Evolutionary conservation across 2,113 vertebrate genomes (phyloP).

Genomic region (Puffinus mauretanicus): DNA sequence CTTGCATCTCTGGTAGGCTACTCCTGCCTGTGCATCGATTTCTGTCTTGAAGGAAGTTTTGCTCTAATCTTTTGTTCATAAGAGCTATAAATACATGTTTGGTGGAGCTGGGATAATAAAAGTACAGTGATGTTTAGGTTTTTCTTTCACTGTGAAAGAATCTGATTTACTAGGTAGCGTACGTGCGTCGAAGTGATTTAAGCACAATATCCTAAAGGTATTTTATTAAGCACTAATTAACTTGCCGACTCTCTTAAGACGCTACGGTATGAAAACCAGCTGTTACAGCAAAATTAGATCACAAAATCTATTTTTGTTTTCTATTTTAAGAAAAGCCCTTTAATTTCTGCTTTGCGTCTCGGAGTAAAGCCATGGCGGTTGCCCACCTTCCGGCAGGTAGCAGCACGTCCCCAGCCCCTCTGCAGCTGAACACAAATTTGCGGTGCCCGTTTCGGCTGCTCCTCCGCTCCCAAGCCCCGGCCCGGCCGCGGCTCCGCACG

Average conservation of each 20-base stretch:
- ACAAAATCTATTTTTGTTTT: neutral
- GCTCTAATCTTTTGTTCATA: neutral
- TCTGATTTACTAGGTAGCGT: neutral
- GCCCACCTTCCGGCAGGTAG: neutral
- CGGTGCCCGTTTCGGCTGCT: neutral
- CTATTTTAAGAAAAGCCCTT: neutral
- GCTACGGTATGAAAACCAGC: neutral
- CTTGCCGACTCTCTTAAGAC: neutral
- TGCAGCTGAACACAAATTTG: neutral
- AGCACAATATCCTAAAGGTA: neutral
- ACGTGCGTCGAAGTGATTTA: neutral
- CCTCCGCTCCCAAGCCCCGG: too few species aligned
- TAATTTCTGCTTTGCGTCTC: neutral
- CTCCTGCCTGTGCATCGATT: neutral
- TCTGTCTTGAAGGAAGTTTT: conserved; percentile 26
- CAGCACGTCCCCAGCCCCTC: neutral
- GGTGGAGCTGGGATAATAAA: neutral
- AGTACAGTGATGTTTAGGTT: neutral
- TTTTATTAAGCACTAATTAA: neutral
- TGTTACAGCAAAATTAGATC: neutral
- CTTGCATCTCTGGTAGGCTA: neutral
- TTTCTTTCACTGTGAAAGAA: neutral
- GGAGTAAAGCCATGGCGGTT: neutral
- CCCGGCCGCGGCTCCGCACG: neutral
- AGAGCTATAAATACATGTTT: neutral